Evolutionary conservation across 2,113 vertebrate genomes (phyloP).

Genomic region (Labrus mixtus): DNA sequence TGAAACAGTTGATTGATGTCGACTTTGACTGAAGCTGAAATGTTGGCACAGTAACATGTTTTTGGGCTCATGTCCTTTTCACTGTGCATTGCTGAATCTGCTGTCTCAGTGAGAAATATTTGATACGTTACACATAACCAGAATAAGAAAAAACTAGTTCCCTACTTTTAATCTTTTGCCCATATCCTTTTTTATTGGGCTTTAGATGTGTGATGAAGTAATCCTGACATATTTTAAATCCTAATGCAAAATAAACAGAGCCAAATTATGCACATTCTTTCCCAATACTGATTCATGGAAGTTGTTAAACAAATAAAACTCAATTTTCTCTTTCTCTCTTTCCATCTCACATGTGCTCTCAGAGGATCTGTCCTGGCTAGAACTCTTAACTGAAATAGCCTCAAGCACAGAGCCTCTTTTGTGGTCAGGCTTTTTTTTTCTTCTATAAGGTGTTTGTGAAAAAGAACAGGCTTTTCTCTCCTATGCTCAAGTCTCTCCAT

Average conservation of each 20-base stretch:
- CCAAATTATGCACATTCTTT: constrained; percentile 70
- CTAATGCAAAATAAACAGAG: constrained; percentile 76
- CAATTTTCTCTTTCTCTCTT: constrained; percentile 52
- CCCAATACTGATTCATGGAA: constrained; percentile 59
- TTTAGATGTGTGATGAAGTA: constrained; percentile 70
- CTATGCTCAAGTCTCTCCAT: constrained; percentile 56
- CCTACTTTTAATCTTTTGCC: constrained; percentile 18
- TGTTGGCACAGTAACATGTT: constrained; percentile 20
- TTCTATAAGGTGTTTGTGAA: constrained; percentile 78
- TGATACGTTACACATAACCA: constrained; percentile 50
- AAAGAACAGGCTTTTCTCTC: constrained; percentile 75
- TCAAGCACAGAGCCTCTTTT: constrained; percentile 78
- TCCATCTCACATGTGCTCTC: constrained; percentile 65
- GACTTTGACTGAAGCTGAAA: constrained; percentile 32
- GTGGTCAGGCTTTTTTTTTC: constrained; percentile 65
- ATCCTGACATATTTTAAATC: constrained; percentile 73
- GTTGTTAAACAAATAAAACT: constrained; percentile 73
- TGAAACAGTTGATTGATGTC: constrained; percentile 37
- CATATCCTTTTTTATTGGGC: constrained; percentile 56
- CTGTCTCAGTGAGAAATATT: constrained; percentile 51
- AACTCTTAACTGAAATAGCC: constrained; percentile 72
- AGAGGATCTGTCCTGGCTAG: constrained; percentile 77
- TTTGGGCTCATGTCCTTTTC: constrained; percentile 16
- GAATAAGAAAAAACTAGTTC: constrained; percentile 13
- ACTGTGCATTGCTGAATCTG: constrained; percentile 20